Evolutionary conservation across 2,113 vertebrate genomes (phyloP).

Genomic region (Chauna torquata): DNA sequence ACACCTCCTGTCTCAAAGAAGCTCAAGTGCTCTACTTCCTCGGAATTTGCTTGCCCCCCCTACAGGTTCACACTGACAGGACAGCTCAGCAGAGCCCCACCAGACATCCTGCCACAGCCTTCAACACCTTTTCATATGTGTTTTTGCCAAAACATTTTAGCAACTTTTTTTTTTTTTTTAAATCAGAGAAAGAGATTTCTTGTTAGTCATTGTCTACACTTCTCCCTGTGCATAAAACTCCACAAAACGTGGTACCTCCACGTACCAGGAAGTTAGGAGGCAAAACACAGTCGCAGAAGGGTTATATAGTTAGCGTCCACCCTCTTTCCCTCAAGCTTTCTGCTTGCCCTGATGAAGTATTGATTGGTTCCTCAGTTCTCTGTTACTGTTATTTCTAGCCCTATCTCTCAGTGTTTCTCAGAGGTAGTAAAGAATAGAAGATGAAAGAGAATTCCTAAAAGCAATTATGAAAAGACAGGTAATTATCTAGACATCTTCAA

Average conservation of each 20-base stretch:
- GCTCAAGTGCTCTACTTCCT: not conserved
- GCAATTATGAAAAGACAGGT: not conserved
- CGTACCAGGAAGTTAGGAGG: not conserved
- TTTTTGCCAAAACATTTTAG: not conserved
- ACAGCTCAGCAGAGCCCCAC: not conserved
- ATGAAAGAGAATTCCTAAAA: not conserved
- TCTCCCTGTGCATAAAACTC: not conserved
- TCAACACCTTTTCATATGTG: accelerated
- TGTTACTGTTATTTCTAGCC: not conserved
- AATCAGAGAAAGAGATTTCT: not conserved
- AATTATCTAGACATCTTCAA: not conserved
- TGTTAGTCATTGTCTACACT: not conserved
- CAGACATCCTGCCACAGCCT: not conserved
- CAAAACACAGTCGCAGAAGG: not conserved
- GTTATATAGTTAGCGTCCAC: not conserved
- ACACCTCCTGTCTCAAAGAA: not conserved
- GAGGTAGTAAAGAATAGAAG: not conserved
- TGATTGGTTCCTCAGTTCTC: not conserved
- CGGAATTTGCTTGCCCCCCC: not conserved
- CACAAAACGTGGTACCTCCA: not conserved
- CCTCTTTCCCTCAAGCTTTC: not conserved
- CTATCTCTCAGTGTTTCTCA: not conserved
- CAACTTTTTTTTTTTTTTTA: too few species aligned
- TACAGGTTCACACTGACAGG: not conserved
- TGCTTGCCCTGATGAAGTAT: not conserved